Evolutionary conservation across 2,797 vertebrate genomes (phyloP).

Genomic region (Coluber constrictor): DNA sequence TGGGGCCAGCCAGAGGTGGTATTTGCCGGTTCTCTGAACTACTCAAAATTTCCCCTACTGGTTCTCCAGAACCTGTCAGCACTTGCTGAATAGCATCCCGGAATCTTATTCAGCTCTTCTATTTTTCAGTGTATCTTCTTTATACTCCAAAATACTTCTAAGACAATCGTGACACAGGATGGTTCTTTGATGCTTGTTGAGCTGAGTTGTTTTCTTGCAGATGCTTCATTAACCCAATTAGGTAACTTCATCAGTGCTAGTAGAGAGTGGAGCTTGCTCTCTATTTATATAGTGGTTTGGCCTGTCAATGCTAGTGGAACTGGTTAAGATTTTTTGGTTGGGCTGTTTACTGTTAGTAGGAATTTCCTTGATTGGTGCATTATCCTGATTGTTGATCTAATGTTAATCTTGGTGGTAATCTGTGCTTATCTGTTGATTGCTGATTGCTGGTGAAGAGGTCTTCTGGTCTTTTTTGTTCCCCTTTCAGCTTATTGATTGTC

Average conservation of each 20-base stretch:
- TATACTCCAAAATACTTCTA: neutral
- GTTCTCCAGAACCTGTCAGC: too few species aligned
- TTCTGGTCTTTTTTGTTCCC: too few species aligned
- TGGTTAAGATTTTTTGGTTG: neutral
- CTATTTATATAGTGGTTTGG: neutral
- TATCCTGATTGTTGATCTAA: neutral
- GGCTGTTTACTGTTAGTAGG: neutral
- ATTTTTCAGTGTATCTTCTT: neutral
- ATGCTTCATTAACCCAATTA: neutral
- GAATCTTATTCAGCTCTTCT: neutral
- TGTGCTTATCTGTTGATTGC: too few species aligned
- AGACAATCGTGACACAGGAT: neutral
- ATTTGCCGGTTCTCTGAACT: too few species aligned
- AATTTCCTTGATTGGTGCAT: neutral
- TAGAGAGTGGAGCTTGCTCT: neutral
- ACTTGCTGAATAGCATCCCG: too few species aligned
- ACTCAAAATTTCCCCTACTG: too few species aligned
- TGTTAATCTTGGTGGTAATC: too few species aligned
- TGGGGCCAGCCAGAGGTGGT: too few species aligned
- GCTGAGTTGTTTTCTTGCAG: neutral
- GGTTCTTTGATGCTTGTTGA: neutral
- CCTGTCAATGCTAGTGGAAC: neutral
- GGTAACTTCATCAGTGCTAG: neutral
- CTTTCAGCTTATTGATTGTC: too few species aligned
- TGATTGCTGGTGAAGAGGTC: too few species aligned